Evolutionary conservation across 2,113 vertebrate genomes (phyloP).

Genomic region (Spilogale gracilis): DNA sequence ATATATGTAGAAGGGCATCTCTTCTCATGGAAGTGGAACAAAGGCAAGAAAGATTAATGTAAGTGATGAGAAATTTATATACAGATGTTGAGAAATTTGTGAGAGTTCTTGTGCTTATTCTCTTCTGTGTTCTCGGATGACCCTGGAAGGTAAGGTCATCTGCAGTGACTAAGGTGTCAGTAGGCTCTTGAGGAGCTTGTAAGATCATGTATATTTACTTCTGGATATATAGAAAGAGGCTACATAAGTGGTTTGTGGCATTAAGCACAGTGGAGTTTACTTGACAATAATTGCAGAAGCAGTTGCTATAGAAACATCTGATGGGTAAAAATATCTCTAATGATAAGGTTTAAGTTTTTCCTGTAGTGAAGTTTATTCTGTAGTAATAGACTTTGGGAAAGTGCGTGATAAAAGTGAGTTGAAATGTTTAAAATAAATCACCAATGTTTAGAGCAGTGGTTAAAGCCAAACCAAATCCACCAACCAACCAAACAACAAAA

Average conservation of each 20-base stretch:
- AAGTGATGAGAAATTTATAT: background rate
- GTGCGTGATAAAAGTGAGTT: background rate
- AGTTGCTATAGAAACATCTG: background rate
- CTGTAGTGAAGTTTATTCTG: background rate
- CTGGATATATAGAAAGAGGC: background rate
- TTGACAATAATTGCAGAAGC: background rate
- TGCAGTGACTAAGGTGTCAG: background rate
- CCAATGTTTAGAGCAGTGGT: background rate
- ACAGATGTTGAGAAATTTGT: background rate
- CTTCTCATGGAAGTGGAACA: background rate
- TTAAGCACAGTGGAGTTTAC: background rate
- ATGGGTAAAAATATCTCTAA: background rate
- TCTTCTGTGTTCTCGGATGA: background rate
- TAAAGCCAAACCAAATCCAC: background rate
- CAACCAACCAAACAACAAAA: background rate
- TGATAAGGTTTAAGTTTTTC: background rate
- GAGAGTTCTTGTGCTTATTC: background rate
- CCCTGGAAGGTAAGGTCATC: background rate
- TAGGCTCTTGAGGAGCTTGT: background rate
- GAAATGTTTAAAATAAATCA: conserved; percentile 41
- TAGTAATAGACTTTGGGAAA: background rate
- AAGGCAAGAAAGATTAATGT: background rate
- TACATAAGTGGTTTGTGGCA: background rate
- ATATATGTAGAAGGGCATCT: background rate
- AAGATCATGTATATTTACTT: background rate